A percentile compares a stretch with the other conserved stretches of the same genome.
These are phyloP conservation scores for Tiliqua scincoides DNA, from an alignment of 2,113 vertebrate genomes.

Conservation along the genomic window DNA sequence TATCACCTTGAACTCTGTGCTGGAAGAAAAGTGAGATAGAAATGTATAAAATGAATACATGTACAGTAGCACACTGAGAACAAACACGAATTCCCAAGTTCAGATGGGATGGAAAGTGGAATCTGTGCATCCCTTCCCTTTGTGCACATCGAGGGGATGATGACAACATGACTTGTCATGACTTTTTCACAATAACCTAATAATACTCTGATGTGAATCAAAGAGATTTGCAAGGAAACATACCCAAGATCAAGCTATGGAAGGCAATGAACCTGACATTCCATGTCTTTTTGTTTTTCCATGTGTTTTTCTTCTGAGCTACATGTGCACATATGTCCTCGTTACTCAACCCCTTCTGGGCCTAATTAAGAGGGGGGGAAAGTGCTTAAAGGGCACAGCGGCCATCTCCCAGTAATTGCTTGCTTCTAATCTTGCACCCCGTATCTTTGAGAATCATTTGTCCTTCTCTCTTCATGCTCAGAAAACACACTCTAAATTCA, in stretches of 20 bases:
- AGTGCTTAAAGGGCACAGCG: neutral
- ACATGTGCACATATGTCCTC: neutral
- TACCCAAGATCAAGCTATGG: neutral
- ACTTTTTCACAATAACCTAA: no score
- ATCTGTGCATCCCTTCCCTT: no score
- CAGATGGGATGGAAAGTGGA: no score
- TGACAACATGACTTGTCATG: no score
- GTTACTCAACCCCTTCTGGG: neutral
- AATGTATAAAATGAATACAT: no score
- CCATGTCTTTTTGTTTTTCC: neutral
- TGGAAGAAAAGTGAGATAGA: no score
- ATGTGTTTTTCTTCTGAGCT: neutral
- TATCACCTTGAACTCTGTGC: no score
- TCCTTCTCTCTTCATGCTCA: neutral
- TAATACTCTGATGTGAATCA: neutral
- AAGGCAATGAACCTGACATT: neutral
- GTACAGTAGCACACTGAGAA: no score
- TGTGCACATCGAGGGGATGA: no score
- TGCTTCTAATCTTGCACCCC: neutral
- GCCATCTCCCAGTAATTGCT: neutral
- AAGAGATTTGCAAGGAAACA: neutral
- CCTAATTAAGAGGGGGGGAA: neutral
- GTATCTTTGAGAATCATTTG: neutral
- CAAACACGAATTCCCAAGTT: no score
- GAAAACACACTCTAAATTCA: neutral